Evolutionary conservation across 2,888 invertebrate species (phyloP), one percentile per base, ranked within the genome.

Genomic region (Eurytoma adleriae): DNA sequence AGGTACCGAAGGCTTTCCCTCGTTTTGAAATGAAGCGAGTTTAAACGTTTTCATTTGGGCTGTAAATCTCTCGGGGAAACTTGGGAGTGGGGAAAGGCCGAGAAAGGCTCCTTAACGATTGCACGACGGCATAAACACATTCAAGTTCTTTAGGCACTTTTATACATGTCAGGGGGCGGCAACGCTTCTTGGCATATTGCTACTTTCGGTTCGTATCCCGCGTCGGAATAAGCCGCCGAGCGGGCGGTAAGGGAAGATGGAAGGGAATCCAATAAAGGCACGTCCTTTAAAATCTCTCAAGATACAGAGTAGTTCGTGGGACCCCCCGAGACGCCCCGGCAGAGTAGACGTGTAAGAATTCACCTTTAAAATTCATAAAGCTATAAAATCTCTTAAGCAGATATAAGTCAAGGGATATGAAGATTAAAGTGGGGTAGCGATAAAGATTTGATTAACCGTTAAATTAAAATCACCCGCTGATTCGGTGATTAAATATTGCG

Each of bases 21-120:
- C 74, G 57, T 66, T 74, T 59, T 56, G 66, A 75, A 79, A 79
- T 75, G 61, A 79, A 79, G 75, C 70, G 75, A 71, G 72, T 66
- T 76, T 72, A 72, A 80, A 68, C 67, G 62, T 78, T 78, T 80
- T 81, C 77, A 80, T 74, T 79, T 56, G 56, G 62, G 27, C 50
- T 52, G 57, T 79, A 74, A 79, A 74, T 74, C 69, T 72, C 52
- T 7, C 18, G n/a, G 52, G 24, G 56, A 52, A 20, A 16, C 40
- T 1, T 0, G 59, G 24, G 20, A 48, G 27, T 14, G 40, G 13
- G 59, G 10, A 50, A 59, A 57, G 27, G 10, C 0, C 27, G 16
- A 24, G 57, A 69, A 30, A 71, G 24, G 12, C 54, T n/a, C 13
- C 48, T 74, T 74, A 79, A 79, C 79, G 74, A 73, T 62, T 56